These are phyloP conservation scores for Pseudolaguvia tuberculata DNA, from an alignment of 2,113 vertebrate species.

Conservation along the genomic window DNA sequence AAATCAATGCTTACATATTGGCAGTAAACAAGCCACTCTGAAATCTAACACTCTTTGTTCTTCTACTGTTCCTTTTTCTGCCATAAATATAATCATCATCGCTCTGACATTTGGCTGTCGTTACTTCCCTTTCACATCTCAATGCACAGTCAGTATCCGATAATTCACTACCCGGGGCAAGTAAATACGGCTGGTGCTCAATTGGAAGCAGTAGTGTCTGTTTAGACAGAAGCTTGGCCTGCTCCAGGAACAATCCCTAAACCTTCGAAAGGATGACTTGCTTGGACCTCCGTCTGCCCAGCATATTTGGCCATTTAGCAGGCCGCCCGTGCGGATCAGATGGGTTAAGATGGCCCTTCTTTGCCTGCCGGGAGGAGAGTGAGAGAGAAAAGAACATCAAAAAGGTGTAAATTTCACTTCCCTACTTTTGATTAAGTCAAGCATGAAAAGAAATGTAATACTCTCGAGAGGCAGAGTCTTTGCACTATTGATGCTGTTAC, in stretches of 20 bases:
- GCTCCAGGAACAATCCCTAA: conserved; percentile 58
- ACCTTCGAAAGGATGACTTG: conserved; percentile 71
- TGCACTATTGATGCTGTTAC: conserved; percentile 99
- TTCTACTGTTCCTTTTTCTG: neutral
- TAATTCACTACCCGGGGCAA: conserved; percentile 31
- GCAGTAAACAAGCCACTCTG: neutral
- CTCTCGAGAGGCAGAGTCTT: conserved; percentile 98
- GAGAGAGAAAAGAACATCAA: conserved; percentile 91
- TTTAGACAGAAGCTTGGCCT: conserved; percentile 71
- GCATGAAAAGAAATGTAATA: conserved; percentile 99
- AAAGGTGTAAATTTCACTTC: conserved; percentile 99
- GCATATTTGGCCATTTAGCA: conserved; percentile 99
- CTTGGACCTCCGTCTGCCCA: conserved; percentile 86
- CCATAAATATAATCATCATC: conserved; percentile 63
- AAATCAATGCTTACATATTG: neutral
- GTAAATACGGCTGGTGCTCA: conserved; percentile 26
- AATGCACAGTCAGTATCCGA: conserved; percentile 47
- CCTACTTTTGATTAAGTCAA: conserved; percentile 99
- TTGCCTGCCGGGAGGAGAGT: conserved; percentile 81
- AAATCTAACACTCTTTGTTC: neutral
- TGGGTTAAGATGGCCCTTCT: conserved; percentile 97
- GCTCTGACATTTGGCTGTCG: conserved; percentile 61
- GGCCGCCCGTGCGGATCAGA: conserved; percentile 95
- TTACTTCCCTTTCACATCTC: conserved; percentile 57
- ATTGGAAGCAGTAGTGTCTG: conserved; percentile 27